These are phyloP conservation scores for Naja naja DNA, from an alignment of 2,113 vertebrate genomes.

Conservation along the genomic window DNA sequence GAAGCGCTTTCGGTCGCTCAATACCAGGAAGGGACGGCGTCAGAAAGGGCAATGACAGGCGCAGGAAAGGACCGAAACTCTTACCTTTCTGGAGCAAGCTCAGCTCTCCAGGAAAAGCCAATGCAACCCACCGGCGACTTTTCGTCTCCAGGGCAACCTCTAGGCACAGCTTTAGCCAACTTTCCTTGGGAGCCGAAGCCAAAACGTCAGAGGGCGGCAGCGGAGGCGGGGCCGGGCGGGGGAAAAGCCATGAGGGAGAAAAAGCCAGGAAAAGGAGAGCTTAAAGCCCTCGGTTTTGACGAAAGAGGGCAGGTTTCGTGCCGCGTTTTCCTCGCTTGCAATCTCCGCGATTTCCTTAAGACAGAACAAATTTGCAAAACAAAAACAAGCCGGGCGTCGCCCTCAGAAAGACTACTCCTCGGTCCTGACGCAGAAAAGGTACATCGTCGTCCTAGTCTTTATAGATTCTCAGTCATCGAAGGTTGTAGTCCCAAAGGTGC, in stretches of 20 bases:
- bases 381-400: too few relatives aligned
- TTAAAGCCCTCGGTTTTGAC: rapidly evolving
- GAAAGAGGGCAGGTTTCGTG: background rate
- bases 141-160: background rate
- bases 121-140: background rate
- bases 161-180: too few relatives aligned
- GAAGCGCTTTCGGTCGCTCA: background rate
- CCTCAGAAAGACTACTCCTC: too few relatives aligned
- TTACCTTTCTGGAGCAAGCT: too few relatives aligned
- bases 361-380: background rate
- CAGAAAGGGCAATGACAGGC: background rate
- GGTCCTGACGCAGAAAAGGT: background rate
- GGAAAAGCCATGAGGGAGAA: background rate
- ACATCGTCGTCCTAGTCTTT: background rate
- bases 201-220: background rate
- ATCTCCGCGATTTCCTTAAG: background rate
- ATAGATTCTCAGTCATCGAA: too few relatives aligned
- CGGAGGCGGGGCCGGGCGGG: background rate
- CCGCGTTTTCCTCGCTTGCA: background rate
- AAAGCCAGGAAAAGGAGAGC: background rate
- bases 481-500: too few relatives aligned
- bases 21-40: too few relatives aligned
- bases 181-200: background rate
- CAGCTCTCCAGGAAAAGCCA: background rate
- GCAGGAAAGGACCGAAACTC: background rate